Evolutionary conservation across 2,888 invertebrate species (phyloP).

Genomic region (Cantharis rustica): DNA sequence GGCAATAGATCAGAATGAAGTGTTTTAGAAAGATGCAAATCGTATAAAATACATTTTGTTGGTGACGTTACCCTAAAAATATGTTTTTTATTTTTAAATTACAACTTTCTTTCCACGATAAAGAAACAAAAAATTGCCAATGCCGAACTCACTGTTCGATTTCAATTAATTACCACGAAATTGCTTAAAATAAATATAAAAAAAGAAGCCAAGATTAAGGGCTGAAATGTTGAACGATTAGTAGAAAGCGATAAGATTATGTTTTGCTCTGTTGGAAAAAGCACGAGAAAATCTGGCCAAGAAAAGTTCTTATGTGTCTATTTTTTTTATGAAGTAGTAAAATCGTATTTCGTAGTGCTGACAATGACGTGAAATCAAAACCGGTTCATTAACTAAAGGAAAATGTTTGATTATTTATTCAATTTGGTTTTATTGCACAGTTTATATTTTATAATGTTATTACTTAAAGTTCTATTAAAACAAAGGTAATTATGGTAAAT

Average conservation of each 20-base stretch:
- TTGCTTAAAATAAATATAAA: neutral
- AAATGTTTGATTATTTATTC: no score
- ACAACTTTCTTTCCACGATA: neutral
- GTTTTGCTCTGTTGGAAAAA: neutral
- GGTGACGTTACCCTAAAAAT: neutral
- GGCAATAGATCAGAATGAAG: slow-evolving; percentile 2
- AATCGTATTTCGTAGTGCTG: no score
- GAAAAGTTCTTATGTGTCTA: neutral
- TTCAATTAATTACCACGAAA: neutral
- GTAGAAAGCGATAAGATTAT: neutral
- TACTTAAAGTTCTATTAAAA: neutral
- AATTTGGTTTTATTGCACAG: no score
- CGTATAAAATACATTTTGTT: slow-evolving; percentile 7
- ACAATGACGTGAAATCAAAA: no score
- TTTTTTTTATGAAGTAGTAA: no score
- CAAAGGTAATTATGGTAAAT: neutral
- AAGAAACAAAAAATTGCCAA: neutral
- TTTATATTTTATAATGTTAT: neutral
- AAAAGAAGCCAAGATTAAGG: neutral
- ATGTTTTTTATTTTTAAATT: neutral
- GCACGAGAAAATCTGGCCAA: neutral
- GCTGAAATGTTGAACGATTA: neutral
- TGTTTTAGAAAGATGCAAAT: slow-evolving; percentile 1
- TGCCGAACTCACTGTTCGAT: neutral
- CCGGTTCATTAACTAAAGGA: no score